Conservation (phyloP, 2,113 vertebrate species). For the Fregetta grallaria region DNA sequence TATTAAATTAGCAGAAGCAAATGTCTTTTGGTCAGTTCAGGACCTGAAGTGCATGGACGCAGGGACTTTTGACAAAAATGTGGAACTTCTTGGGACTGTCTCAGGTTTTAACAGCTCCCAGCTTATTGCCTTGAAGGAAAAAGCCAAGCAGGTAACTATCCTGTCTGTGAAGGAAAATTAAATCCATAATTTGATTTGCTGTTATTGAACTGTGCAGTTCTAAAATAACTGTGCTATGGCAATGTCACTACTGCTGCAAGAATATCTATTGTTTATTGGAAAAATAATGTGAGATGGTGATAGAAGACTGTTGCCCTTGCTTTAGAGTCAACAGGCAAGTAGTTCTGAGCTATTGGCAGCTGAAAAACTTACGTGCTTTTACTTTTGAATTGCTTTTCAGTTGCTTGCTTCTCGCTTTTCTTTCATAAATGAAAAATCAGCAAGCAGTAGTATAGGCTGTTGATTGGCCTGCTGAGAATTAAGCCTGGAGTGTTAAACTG, state of each 20-base stretch:
- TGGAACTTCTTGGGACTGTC: conserved; percentile 76
- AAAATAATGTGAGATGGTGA: conserved; percentile 7
- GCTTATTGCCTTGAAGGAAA: conserved; percentile 76
- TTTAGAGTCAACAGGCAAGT: conserved; percentile 11
- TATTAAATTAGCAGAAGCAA: conserved; percentile 75
- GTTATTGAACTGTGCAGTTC: conserved; percentile 16
- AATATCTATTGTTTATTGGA: conserved; percentile 9
- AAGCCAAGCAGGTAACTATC: conserved; percentile 73
- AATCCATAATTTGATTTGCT: conserved; percentile 26
- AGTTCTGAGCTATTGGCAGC: neutral
- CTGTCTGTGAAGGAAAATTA: neutral
- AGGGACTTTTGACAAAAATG: conserved; percentile 67
- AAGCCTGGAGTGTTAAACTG: neutral
- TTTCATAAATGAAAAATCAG: neutral
- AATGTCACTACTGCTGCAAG: neutral
- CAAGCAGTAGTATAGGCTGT: neutral
- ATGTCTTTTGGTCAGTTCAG: conserved; percentile 74
- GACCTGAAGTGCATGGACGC: conserved; percentile 73
- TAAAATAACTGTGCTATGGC: conserved; percentile 36
- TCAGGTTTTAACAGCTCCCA: conserved; percentile 66
- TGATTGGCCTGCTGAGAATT: neutral
- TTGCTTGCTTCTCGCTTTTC: neutral
- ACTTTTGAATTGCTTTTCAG: neutral
- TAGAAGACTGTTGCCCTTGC: neutral
- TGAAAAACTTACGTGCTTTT: neutral